Evolutionary conservation across 2,113 vertebrate genomes (phyloP), one percentile per base, ranked within the genome.

Genomic region (Neofelis nebulosa): DNA sequence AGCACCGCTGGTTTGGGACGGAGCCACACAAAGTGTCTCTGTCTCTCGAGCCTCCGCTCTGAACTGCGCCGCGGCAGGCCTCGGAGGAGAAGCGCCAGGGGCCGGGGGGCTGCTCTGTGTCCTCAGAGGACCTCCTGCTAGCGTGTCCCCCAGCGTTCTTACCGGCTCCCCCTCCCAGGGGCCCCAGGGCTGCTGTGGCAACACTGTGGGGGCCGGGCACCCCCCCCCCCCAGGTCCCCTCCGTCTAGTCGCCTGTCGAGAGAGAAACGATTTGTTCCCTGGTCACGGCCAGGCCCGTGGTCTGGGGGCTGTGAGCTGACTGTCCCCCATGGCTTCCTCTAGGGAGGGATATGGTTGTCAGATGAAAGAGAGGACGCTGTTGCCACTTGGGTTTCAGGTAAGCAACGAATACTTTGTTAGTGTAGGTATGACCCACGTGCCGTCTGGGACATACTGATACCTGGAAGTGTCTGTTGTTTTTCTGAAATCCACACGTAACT

Each of bases 21-120:
- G 19, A 25, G n/a, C 90, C 16, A 0, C 41, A 38, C 4, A 3
- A 16, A 19, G 15, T 0, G 0, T 15, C 36, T 45, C 27, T 16
- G 5, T 1, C 41, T n/a, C 48, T 3, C 1, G 29, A 27, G 57
- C 11, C n/a, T 3, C 6, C 6, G 45, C 65, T 63, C 36, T 12
- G 41, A 5, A 1, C 3, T 0, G 48, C 33, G 3, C 41, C 0
- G 0, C 4, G 45, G 33, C 3, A 23, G 29, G n/a, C n/a, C 7
- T 3, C 0, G 0, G 23, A 18, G 23, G 36, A 23, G 12, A 19
- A 68, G 48, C 18, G 0, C 71, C 8, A 2, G 45, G 7, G 13
- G 3, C 5, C 3, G 1, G 8, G 48, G 55, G 38, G 12, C 79
- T 31, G 21, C 31, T 33, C 5, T 23, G 0, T 2, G 9, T 36